phyloP scores from a whole-genome alignment of 2,113 vertebrate genomes.

The Rhinoptilus africanus region DNA sequence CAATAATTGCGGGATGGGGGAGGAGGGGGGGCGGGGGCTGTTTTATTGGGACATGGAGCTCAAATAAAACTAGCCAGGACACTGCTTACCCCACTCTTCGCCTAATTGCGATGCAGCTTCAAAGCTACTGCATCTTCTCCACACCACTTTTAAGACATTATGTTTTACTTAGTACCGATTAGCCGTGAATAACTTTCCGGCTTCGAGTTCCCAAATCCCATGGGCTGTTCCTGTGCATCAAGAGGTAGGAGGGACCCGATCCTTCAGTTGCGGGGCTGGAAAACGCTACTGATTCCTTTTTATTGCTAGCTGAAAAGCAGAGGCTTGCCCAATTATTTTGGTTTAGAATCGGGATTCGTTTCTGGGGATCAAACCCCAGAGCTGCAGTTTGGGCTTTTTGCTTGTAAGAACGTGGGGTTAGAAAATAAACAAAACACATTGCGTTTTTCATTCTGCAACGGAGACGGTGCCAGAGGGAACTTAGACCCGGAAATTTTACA shows the following conservation, averaged over 20 bases:
- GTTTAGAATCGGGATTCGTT: not conserved
- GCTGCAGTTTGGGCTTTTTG: not conserved
- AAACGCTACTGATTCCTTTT: not conserved
- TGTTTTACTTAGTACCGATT: not conserved
- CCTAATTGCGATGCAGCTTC: not conserved
- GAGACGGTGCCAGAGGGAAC: not conserved
- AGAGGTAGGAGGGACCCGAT: not conserved
- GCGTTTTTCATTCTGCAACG: not conserved
- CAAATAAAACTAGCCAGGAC: constrained; percentile 30
- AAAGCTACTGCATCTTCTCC: constrained; percentile 36
- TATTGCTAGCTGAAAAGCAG: not conserved
- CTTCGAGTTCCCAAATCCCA: not conserved
- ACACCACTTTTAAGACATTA: not conserved
- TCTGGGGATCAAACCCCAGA: not conserved
- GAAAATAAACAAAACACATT: not conserved
- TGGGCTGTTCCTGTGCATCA: not conserved
- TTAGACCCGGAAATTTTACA: not conserved
- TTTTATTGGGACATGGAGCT: constrained; percentile 6
- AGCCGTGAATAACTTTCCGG: not conserved
- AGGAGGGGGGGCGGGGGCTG: not conserved
- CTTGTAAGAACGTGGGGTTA: not conserved
- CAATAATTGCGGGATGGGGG: constrained; percentile 25
- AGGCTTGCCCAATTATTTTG: not conserved
- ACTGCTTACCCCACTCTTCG: not conserved
- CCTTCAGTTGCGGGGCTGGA: not conserved